Percentiles rank a stretch among this genome's conserved stretches.
Evolutionary conservation across 2,113 vertebrate species (phyloP).

Genomic region (Lontra canadensis): DNA sequence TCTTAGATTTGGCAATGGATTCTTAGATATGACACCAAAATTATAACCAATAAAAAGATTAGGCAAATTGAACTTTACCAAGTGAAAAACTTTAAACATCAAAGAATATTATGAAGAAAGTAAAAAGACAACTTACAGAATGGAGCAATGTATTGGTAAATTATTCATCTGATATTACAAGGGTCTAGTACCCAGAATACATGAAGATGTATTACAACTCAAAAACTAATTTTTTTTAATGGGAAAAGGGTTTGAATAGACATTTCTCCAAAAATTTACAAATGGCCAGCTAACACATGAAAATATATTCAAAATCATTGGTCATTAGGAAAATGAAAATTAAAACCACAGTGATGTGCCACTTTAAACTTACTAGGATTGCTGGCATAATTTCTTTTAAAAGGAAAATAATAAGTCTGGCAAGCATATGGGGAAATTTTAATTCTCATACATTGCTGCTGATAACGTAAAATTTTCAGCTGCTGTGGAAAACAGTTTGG

Average conservation of each 20-base stretch:
- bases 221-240: neutral
- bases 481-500: neutral
- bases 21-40: neutral
- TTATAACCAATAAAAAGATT: neutral
- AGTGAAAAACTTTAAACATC: neutral
- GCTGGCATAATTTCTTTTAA: neutral
- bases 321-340: neutral
- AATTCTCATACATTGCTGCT: neutral
- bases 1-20: neutral
- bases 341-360: neutral
- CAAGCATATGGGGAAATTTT: neutral
- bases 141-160: neutral
- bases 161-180: neutral
- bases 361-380: neutral
- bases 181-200: neutral
- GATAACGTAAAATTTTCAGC: neutral
- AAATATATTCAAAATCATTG: neutral
- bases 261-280: neutral
- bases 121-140: neutral
- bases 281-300: neutral
- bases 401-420: neutral
- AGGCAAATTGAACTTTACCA: neutral
- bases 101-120: neutral
- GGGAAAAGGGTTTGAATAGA: neutral
- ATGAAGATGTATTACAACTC: neutral